phyloP scores from a whole-genome alignment of 30 jellyfish, hydroid and myxozoan species.

The Chironex yamaguchii region DNA sequence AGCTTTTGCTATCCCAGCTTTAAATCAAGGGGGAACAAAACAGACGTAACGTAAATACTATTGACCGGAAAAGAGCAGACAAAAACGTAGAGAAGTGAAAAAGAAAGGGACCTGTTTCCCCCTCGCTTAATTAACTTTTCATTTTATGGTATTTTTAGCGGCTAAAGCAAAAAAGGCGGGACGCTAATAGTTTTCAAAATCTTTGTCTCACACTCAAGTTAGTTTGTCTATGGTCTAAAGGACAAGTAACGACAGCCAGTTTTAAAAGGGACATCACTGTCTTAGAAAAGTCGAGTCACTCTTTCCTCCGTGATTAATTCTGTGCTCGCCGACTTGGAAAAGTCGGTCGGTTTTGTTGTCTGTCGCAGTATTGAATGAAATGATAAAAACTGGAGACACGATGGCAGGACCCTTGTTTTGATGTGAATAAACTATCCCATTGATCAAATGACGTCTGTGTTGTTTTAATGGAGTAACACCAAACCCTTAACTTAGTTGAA shows the following conservation, averaged over 20 bases:
- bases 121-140: neutral
- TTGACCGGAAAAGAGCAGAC: neutral
- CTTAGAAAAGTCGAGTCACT: neutral
- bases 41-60: no score
- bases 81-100: neutral
- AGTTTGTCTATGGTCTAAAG: neutral
- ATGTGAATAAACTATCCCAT: neutral
- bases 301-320: neutral
- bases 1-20: neutral
- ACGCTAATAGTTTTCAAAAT: neutral
- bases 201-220: neutral
- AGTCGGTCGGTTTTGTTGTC: neutral
- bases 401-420: neutral
- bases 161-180: conserved; percentile 1
- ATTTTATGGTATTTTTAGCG: neutral
- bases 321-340: neutral
- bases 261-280: neutral
- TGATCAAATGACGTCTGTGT: no score
- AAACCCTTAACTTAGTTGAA: no score
- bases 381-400: neutral
- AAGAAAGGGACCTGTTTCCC: neutral
- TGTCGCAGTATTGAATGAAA: neutral
- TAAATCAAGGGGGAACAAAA: neutral
- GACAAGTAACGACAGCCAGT: neutral
- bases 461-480: no score